Conservation (phyloP, 2,113 vertebrate species). For the Aix galericulata region DNA sequence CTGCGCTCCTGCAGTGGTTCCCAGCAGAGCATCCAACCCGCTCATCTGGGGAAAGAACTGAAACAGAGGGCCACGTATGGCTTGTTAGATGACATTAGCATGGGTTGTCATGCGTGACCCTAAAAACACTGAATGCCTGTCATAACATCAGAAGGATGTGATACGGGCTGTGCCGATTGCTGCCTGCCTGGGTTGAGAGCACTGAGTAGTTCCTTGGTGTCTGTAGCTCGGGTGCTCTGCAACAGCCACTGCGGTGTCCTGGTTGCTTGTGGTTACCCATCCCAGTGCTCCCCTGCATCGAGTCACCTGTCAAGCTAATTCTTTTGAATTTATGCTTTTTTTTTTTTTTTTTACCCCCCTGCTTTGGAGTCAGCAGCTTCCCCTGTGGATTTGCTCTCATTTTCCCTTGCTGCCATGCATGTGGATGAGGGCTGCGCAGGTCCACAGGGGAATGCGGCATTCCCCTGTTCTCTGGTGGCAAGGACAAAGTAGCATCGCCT, state of each 20-base stretch:
- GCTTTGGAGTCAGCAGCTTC: neutral
- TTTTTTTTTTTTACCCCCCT: too few species aligned
- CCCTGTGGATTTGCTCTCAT: neutral
- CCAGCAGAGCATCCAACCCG: neutral
- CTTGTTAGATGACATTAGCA: neutral
- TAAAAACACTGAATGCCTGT: neutral
- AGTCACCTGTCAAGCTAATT: neutral
- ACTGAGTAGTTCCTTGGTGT: too few species aligned
- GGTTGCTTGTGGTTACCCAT: neutral
- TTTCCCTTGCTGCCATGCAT: neutral
- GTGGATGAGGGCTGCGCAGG: neutral
- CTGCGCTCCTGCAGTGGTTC: neutral
- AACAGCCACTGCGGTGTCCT: too few species aligned
- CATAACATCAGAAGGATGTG: too few species aligned
- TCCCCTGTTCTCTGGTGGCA: neutral
- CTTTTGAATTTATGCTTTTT: neutral
- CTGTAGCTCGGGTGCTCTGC: too few species aligned
- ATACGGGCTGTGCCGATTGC: too few species aligned
- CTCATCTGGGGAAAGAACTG: accelerated
- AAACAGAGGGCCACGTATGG: neutral
- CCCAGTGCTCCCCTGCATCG: neutral
- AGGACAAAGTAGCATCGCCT: neutral
- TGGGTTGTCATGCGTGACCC: neutral
- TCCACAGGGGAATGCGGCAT: too few species aligned
- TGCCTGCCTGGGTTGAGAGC: too few species aligned